Evolutionary conservation across 2,888 invertebrate species (phyloP).

Genomic region (Gymnocheta viridis): DNA sequence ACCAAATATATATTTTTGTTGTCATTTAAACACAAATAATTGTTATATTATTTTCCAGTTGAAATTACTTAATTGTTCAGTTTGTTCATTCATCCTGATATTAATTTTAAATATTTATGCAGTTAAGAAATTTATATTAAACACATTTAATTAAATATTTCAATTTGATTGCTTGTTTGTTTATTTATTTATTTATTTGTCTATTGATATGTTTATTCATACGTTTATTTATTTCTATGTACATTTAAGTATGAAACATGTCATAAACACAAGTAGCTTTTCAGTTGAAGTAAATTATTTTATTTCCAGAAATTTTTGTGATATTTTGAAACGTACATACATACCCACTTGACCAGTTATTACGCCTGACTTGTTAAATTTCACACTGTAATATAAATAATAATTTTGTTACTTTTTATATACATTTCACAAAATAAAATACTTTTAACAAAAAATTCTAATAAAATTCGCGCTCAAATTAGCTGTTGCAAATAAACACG

Average conservation of each 20-base stretch:
- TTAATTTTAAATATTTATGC: not conserved
- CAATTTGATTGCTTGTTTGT: slow-evolving; percentile 6
- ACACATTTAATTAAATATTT: slow-evolving; percentile 29
- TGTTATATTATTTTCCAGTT: not conserved
- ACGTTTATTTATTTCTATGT: not conserved
- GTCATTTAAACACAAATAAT: too few species aligned
- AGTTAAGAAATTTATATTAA: not conserved
- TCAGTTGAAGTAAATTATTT: slow-evolving; percentile 22
- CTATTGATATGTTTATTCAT: not conserved
- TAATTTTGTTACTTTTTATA: too few species aligned
- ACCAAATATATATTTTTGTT: too few species aligned
- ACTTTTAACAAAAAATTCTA: too few species aligned
- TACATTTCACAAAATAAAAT: too few species aligned
- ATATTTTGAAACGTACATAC: not conserved
- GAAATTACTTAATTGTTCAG: not conserved
- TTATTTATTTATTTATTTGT: slow-evolving; percentile 7
- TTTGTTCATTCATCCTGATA: not conserved
- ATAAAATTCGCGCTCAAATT: too few species aligned
- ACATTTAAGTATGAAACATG: not conserved
- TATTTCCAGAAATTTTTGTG: slow-evolving; percentile 2
- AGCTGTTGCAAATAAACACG: too few species aligned
- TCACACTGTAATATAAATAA: too few species aligned
- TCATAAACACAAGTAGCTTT: slow-evolving; percentile 3
- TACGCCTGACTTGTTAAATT: too few species aligned
- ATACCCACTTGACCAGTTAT: too few species aligned